These are phyloP conservation scores for Drosophila santomea DNA, from an alignment of 1,140 invertebrate genomes.

Conservation along the genomic window DNA sequence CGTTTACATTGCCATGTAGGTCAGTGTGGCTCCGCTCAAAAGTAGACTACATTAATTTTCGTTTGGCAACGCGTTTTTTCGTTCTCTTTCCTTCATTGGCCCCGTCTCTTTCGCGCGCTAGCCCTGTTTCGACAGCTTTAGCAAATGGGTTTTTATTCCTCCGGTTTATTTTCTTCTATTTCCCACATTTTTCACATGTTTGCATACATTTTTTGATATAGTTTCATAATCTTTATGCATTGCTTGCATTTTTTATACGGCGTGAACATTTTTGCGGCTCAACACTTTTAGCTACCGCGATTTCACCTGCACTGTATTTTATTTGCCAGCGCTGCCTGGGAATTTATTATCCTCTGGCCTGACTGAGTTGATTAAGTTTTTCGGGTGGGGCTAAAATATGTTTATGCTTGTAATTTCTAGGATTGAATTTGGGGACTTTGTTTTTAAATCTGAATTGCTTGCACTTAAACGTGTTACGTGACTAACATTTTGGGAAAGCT, in stretches of 20 bases:
- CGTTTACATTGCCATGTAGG: conserved; percentile 51
- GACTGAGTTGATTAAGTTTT: conserved; percentile 35
- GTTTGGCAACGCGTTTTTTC: conserved; percentile 52
- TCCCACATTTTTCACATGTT: conserved; percentile 25
- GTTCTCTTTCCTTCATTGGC: not conserved
- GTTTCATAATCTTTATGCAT: conserved; percentile 66
- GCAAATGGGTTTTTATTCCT: conserved; percentile 67
- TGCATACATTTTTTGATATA: conserved; percentile 52
- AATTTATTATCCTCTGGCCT: conserved; percentile 39
- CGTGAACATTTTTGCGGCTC: conserved; percentile 62
- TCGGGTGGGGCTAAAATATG: not conserved
- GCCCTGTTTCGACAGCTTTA: conserved; percentile 55
- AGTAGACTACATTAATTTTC: conserved; percentile 81
- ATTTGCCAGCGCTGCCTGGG: conserved; percentile 5
- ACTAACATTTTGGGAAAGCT: too few relatives aligned
- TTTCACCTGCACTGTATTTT: conserved; percentile 12
- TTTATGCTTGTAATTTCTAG: not conserved
- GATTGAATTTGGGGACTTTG: not conserved
- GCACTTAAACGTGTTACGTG: too few relatives aligned
- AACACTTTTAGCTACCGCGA: conserved; percentile 38
- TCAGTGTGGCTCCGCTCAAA: conserved; percentile 67
- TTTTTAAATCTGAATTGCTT: not conserved
- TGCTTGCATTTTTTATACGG: conserved; percentile 70
- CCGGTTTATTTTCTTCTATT: conserved; percentile 7
- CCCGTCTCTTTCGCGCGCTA: not conserved